Evolutionary conservation across 1,140 invertebrate species (phyloP).

Genomic region (Ips nitidus): DNA sequence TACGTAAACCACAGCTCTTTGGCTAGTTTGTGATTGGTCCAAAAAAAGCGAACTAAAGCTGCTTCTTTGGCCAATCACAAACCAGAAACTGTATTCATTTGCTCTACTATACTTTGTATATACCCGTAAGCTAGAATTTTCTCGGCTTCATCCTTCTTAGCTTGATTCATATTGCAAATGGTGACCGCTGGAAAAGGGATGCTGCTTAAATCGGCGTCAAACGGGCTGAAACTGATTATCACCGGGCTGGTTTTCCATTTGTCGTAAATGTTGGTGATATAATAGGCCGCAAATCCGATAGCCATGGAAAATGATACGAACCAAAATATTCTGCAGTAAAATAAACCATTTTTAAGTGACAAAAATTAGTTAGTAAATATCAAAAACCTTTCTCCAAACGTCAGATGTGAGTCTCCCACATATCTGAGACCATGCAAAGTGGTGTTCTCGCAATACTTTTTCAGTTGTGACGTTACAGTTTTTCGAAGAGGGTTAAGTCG

Average conservation of each 20-base stretch:
- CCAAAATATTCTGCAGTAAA: slow-evolving; percentile 65
- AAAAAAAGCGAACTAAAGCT: too few species aligned
- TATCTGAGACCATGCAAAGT: slow-evolving; percentile 76
- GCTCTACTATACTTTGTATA: too few species aligned
- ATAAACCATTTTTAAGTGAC: neutral
- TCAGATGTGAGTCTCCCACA: slow-evolving; percentile 68
- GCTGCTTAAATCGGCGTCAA: slow-evolving; percentile 61
- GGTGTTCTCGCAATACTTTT: slow-evolving; percentile 43
- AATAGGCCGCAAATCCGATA: slow-evolving; percentile 65
- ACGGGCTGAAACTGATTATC: slow-evolving; percentile 70
- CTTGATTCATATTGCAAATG: slow-evolving; percentile 79
- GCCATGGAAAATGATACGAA: slow-evolving; percentile 66
- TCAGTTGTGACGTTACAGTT: slow-evolving; percentile 34
- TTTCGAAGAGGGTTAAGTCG: neutral
- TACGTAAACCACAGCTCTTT: too few species aligned
- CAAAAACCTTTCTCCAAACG: slow-evolving; percentile 67
- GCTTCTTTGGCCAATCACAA: too few species aligned
- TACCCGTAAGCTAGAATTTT: slow-evolving; percentile 61
- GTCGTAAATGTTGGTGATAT: slow-evolving; percentile 69
- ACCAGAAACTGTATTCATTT: too few species aligned
- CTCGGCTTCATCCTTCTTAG: slow-evolving; percentile 62
- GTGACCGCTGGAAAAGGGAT: slow-evolving; percentile 80
- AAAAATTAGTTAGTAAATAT: slow-evolving; percentile 9
- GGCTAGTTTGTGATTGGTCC: too few species aligned
- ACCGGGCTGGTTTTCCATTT: slow-evolving; percentile 72